Evolutionary conservation across 2,888 invertebrate species (phyloP).

Genomic region (Tanypteryx hageni): DNA sequence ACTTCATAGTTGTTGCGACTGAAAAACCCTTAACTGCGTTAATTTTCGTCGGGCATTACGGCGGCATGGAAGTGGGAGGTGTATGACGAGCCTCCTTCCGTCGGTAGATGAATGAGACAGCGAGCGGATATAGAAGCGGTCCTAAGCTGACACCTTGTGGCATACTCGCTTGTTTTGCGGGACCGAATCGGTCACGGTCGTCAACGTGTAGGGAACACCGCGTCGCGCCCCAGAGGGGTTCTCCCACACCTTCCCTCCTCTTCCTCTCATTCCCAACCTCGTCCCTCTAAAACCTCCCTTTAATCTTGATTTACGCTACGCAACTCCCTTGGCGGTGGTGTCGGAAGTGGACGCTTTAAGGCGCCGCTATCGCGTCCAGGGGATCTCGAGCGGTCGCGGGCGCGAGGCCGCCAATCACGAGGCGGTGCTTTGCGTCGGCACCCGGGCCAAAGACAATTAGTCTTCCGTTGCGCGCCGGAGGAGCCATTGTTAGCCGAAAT

Average conservation of each 20-base stretch:
- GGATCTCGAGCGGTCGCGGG: slow-evolving; percentile 18
- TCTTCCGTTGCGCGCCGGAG: slow-evolving; percentile 12
- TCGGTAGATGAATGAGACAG: neutral
- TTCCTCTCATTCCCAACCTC: neutral
- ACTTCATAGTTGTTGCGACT: too few species aligned
- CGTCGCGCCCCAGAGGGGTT: neutral
- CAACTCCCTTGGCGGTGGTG: slow-evolving; percentile 42
- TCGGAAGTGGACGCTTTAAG: slow-evolving; percentile 62
- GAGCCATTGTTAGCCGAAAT: neutral
- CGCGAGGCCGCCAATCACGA: slow-evolving; percentile 34
- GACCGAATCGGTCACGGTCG: slow-evolving; percentile 39
- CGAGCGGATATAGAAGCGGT: slow-evolving; percentile 28
- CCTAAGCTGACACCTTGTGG: slow-evolving; percentile 18
- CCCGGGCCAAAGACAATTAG: slow-evolving; percentile 58
- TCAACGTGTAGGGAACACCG: slow-evolving; percentile 50
- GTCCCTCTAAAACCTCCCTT: neutral
- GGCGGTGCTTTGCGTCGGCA: slow-evolving; percentile 49
- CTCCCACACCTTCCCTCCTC: slow-evolving; percentile 1
- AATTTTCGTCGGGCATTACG: too few species aligned
- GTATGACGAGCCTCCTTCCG: too few species aligned
- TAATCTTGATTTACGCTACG: slow-evolving; percentile 42
- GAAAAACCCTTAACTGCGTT: too few species aligned
- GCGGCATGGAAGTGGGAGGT: too few species aligned
- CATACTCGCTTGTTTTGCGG: slow-evolving; percentile 33
- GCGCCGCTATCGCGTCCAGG: slow-evolving; percentile 40